Evolutionary conservation across 2,113 vertebrate genomes (phyloP), one percentile per base, ranked within the genome.

Genomic region (Acrocephalus arundinaceus): DNA sequence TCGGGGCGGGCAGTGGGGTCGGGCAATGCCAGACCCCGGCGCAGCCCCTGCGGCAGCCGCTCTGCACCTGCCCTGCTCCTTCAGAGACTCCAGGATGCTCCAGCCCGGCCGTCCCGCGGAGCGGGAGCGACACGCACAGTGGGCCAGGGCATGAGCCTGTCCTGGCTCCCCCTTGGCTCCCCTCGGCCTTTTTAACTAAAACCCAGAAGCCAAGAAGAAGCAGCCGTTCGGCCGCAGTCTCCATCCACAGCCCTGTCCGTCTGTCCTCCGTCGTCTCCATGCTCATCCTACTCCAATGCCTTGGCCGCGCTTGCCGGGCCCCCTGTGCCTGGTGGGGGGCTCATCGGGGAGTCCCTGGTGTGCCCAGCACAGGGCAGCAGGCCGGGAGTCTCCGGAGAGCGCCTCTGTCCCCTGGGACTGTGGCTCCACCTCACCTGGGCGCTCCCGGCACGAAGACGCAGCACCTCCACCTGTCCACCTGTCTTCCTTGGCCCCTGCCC

Each of bases 171-270:
- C 92, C 83, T 71, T 79, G 45, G 87, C 95, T 87, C 96, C 87
- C 96, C 97, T 96, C 92, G 37, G 94, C 96, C 96, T 97, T 97
- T 98, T 97, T 97, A 98, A 97, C 95, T 87, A 93, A 90, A 97
- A 96, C 92, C 94, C 94, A 97, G 92, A 96, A 65, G 86, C 92
- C 96, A 96, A 97, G 94, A 96, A 65, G 84, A 95, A 94, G 78
- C 95, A 87, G 96, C 95, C 75, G 3, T 93, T 65, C 2, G 93
- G 97, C 96, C 84, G 87, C 81, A 18, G 83, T 61, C 85, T 80
- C 97, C 96, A 91, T 94, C 93, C 97, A 35, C 90, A 97, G 96
- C 97, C 96, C 94, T 76, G 93, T 96, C 94, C 15, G 68, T 92
- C 87, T 82, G 81, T 86, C 85, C 4, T 70, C 86, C 54, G 4